Evolutionary conservation across 1,140 invertebrate genomes (phyloP), one percentile per base, ranked within the genome.

Genomic region (Lepidostoma basale): DNA sequence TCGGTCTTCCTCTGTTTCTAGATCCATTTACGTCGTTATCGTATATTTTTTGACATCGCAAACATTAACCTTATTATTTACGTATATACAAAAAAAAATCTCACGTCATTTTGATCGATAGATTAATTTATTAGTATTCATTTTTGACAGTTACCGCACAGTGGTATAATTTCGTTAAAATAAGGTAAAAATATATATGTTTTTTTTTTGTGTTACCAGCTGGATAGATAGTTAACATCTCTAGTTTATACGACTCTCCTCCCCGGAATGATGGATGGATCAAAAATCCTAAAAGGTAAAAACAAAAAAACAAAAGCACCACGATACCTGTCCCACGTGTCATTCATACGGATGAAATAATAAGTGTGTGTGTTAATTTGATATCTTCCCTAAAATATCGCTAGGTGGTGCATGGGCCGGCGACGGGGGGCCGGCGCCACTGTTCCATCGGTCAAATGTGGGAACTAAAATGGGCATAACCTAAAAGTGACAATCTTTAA

Each of bases 191-290:
- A 49, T 9, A 9, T 12, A 49, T n/a, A 3, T 23, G 25, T 23
- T 49, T 49, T n/a, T n/a, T n/a, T n/a, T n/a, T n/a, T n/a, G n/a
- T 23, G 45, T n/a, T 49, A 49, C 23, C 45, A 49, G 25, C n/a
- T 49, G 20, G 22, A 10, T 23, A 12, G 49, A 54, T 26, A 30
- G 49, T 33, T 54, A 28, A 54, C 18, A 54, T 28, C 25, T 28
- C 25, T 28, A 54, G n/a, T 54, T 54, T 30, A 54, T 49, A 25
- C 45, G n/a, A 22, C 25, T 18, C 20, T 18, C 30, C 16, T 54
- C 30, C 20, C 26, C 49, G 33, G 25, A 26, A n/a, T 54, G 49
- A 54, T 54, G n/a, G 49, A 54, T 54, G 25, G 49, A 54, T 54
- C 26, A 54, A 28, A 47, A 28, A 14, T 16, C 44, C 12, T 5